phyloP scores from a whole-genome alignment of 2,797 vertebrate species.

The Masticophis lateralis region DNA sequence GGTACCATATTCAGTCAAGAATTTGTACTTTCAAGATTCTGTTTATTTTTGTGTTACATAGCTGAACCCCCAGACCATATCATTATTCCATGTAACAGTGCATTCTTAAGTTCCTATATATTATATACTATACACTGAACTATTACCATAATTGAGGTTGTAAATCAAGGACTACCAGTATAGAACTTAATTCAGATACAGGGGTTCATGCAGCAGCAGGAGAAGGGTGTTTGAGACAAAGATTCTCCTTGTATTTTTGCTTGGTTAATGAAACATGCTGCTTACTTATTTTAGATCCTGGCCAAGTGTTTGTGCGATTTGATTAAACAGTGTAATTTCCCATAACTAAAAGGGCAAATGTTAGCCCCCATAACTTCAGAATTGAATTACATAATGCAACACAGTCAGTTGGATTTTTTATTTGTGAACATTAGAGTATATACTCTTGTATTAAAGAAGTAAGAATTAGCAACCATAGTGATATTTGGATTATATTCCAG shows the following conservation, averaged over 20 bases:
- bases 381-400: not conserved
- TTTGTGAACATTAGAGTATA: not conserved
- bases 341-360: not conserved
- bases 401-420: not conserved
- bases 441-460: constrained; percentile 1
- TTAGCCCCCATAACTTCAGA: not conserved
- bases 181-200: not conserved
- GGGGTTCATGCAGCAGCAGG: not conserved
- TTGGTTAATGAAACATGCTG: not conserved
- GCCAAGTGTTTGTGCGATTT: not conserved
- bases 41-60: not conserved
- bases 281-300: not conserved
- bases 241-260: not conserved
- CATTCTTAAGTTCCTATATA: not conserved
- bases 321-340: not conserved
- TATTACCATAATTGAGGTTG: not conserved
- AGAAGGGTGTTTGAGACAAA: not conserved
- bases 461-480: not conserved
- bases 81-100: not conserved
- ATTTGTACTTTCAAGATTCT: not conserved
- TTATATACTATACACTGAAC: not conserved
- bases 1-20: not conserved
- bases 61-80: not conserved
- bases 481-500: not conserved
- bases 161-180: not conserved